Conservation (phyloP, 2,888 invertebrate species). For the Iselma pallidipennis region DNA sequence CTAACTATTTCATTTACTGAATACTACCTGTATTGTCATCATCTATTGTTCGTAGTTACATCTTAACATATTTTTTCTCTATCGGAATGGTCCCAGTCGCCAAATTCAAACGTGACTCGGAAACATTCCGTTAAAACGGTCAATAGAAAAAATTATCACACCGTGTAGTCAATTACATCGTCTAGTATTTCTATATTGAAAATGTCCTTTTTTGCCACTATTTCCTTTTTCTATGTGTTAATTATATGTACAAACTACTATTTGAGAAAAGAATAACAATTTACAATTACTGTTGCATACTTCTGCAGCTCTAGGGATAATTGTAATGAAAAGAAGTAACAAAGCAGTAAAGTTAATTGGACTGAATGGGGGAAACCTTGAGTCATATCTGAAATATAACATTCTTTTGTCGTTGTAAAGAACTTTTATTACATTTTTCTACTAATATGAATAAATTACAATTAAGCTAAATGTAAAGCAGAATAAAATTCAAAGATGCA, state of each 20-base stretch:
- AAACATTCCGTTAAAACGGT: slow-evolving; percentile 18
- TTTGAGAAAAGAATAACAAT: neutral
- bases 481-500: too few relatives aligned
- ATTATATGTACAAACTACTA: too few relatives aligned
- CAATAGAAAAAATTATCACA: neutral
- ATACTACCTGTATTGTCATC: slow-evolving; percentile 15
- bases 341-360: too few relatives aligned
- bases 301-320: neutral
- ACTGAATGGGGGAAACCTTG: neutral
- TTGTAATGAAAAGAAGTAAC: neutral
- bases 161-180: neutral
- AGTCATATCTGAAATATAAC: neutral
- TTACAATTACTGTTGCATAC: neutral
- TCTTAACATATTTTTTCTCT: slow-evolving; percentile 16
- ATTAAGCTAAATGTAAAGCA: neutral
- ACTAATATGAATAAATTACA: neutral
- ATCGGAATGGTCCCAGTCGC: neutral
- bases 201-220: neutral
- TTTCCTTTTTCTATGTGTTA: too few relatives aligned
- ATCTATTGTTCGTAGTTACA: slow-evolving; percentile 10
- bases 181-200: neutral
- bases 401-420: too few relatives aligned
- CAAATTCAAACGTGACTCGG: slow-evolving; percentile 17
- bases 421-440: neutral
- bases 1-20: slow-evolving; percentile 9